Base-by-base conservation (phyloP, 2,113 vertebrate species). In the Callopanchax toddi region DNA sequence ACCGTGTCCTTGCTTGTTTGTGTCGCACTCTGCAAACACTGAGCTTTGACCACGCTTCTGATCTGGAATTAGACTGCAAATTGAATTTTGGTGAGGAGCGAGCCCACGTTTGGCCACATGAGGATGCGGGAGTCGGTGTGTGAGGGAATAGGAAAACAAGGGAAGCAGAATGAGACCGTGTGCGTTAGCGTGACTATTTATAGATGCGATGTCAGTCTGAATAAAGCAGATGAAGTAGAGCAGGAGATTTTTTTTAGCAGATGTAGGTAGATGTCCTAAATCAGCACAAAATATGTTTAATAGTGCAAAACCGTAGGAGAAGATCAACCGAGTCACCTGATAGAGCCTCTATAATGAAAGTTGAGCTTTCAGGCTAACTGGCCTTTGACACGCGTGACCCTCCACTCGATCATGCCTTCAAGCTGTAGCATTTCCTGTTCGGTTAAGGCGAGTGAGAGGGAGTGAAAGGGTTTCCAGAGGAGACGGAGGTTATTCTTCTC, bases 1-100 rank as follows among this genome's bases (percentile, higher is more conserved):
- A 76, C 74, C 53, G 67, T 76, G 81, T 80, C 86, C 86, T 87
- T 69, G 84, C 78, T 84, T 87, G 83, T 86, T 81, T 84, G 77
- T 70, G 83, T 79, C 65, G 61, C 39, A 61, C 81, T 82, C 29
- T 22, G 40, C 70, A 62, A 81, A 84, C 76, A 70, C 61, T 52
- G 76, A 70, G 73, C 81, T 84, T 52, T 71, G 78, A 67, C 74
- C 67, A 58, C 59, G 83, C 75, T 78, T 85, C 51, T 83, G 74
- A 76, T 86, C 73, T 23, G 53, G 51, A 88, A 85, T 85, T 78
- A 87, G 71, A 56, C 48, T 18, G 61, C 64, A 80, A 77, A 87
- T 90, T 71, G 43, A 84, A 82, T 79, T 67, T 68, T 48, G 6
- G 49, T 11, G 40, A 52, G 40, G 71, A 70, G 54, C 32, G 3